A percentile compares a stretch with the other conserved stretches of the same genome.
phyloP scores from a whole-genome alignment of 1,140 invertebrate species.

The Sycophaga agraensis region DNA sequence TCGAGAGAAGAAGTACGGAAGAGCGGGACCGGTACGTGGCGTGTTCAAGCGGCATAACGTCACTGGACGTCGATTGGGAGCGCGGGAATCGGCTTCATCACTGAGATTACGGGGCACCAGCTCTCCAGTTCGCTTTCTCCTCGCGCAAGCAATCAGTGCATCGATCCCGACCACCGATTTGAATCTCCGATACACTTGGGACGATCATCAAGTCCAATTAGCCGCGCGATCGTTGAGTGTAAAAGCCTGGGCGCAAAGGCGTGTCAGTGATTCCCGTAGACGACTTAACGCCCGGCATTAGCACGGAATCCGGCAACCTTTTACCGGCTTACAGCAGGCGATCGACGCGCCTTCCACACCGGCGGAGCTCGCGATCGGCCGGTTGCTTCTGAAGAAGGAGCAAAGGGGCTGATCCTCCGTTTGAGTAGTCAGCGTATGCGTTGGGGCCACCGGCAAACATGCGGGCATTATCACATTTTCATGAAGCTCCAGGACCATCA shows the following conservation, averaged over 20 bases:
- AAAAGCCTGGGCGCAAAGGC: not conserved
- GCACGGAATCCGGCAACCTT: not conserved
- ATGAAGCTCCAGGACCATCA: conserved; percentile 1
- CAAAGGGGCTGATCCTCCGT: conserved; percentile 47
- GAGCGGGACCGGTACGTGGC: too few species aligned
- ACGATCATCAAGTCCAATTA: too few species aligned
- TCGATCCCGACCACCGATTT: too few species aligned
- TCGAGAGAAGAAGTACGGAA: too few species aligned
- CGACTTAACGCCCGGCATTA: not conserved
- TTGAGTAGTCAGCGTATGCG: conserved; percentile 59
- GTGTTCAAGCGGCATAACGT: too few species aligned
- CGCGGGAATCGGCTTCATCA: too few species aligned
- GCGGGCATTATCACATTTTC: conserved; percentile 36
- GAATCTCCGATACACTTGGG: too few species aligned
- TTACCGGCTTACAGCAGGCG: not conserved
- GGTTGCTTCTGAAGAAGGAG: too few species aligned
- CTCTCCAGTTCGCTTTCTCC: too few species aligned
- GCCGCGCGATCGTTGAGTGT: not conserved
- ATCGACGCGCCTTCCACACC: not conserved
- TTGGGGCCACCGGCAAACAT: conserved; percentile 47
- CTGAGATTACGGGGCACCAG: too few species aligned
- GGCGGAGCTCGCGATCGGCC: conserved; percentile 20
- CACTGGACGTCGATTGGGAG: too few species aligned
- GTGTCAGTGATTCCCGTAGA: not conserved
- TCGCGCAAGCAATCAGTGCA: too few species aligned